Conservation (phyloP, 2,888 invertebrate genomes). For the Platycheirus rosarum region DNA sequence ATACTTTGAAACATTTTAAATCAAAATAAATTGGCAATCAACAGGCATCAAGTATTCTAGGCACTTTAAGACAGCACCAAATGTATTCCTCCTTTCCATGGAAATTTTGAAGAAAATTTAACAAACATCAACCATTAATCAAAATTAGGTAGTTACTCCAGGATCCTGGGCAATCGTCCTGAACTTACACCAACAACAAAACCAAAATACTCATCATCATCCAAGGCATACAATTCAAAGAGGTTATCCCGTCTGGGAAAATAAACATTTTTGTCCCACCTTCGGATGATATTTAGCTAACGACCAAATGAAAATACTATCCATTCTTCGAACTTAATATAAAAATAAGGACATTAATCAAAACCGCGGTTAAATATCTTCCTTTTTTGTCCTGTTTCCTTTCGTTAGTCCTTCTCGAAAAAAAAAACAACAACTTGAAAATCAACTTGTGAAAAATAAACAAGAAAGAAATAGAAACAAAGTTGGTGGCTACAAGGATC, state of each 20-base stretch:
- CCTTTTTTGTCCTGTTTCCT: background rate
- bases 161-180: constrained; percentile 37
- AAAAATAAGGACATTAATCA: constrained; percentile 70
- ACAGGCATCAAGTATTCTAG: constrained; percentile 40
- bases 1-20: constrained; percentile 24
- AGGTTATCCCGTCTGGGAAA: background rate
- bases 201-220: background rate
- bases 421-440: background rate
- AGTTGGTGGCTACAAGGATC: constrained; percentile 9
- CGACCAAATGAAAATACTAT: constrained; percentile 50
- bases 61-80: constrained; percentile 9
- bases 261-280: background rate
- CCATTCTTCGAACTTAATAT: constrained; percentile 46
- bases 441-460: constrained; percentile 26
- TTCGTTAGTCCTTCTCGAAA: background rate
- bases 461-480: background rate
- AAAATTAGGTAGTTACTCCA: constrained; percentile 36
- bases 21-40: constrained; percentile 37
- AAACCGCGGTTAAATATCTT: constrained; percentile 57
- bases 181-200: constrained; percentile 1
- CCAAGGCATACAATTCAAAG: constrained; percentile 3
- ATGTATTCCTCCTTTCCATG: constrained; percentile 7
- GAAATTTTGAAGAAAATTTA: background rate
- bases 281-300: constrained; percentile 42
- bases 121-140: constrained; percentile 41